phyloP scores from a whole-genome alignment of 2,888 invertebrate genomes.

The Sphinx pinastri region DNA sequence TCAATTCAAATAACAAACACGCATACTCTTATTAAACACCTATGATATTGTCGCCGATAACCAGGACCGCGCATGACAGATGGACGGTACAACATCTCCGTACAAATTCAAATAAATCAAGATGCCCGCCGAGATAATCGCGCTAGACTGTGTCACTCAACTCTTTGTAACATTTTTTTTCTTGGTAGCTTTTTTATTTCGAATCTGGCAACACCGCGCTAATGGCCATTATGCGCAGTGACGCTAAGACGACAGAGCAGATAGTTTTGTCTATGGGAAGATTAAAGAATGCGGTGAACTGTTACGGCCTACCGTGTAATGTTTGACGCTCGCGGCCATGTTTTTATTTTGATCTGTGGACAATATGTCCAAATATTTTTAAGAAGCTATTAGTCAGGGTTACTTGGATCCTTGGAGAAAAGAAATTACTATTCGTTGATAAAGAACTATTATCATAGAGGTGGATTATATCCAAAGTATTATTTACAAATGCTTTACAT shows the following conservation, averaged over 20 bases:
- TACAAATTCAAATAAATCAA: conserved; percentile 69
- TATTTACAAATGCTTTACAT: too few species aligned
- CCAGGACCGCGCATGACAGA: conserved; percentile 58
- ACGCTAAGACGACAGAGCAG: conserved; percentile 59
- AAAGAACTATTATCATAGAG: too few species aligned
- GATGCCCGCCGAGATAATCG: conserved; percentile 63
- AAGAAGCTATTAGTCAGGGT: background rate
- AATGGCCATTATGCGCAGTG: conserved; percentile 57
- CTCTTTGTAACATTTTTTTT: conserved; percentile 51
- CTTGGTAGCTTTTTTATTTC: conserved; percentile 46
- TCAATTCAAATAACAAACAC: conserved; percentile 42
- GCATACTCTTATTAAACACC: conserved; percentile 49
- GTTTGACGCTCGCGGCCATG: background rate
- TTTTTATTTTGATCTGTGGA: background rate
- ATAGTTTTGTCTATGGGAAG: conserved; percentile 37
- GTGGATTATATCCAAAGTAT: too few species aligned
- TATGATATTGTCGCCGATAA: conserved; percentile 57
- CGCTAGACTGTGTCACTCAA: conserved; percentile 66
- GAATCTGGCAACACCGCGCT: conserved; percentile 55
- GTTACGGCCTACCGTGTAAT: conserved; percentile 9
- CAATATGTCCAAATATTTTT: conserved; percentile 5
- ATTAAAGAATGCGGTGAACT: conserved; percentile 19
- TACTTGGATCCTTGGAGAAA: background rate
- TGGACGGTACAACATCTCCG: conserved; percentile 57
- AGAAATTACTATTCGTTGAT: too few species aligned